Base-by-base conservation (phyloP, 2,888 invertebrate genomes). In the Scaptomyza tumidula region DNA sequence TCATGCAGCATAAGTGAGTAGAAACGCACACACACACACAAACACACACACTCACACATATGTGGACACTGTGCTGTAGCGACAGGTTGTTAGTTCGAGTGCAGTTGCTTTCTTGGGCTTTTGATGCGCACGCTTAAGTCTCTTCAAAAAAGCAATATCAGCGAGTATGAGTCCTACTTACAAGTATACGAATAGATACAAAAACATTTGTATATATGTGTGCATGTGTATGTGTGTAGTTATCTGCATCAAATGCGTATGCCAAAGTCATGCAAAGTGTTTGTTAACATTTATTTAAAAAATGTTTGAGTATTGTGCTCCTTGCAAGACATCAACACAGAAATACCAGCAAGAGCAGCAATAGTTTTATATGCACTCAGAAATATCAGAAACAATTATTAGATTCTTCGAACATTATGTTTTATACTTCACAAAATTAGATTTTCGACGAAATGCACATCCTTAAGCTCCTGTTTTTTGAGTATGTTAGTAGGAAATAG, bases 191-290 rank as follows among this genome's bases (percentile, higher is more conserved):
- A 13, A 11, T 5, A 55, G 6, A 14, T 39, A 9, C 1, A 56
- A 11, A 9, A 0, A 27, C 16, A 33, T 33, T 6, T 27, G 31
- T 27, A 5, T 33, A 31, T 24, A 3, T 13, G 37, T 9, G 10
- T 41, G 6, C 10, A 7, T 4, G 19, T 10, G 2, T n/a, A 11
- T 6, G 52, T 52, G 37, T 58, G 39, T 56, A 49, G 60, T 29
- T 75, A 78, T 73, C 62, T 66, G 62, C 69, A 63, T 55, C 64
- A 60, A 67, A 64, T 62, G 67, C 64, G 60, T 68, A 49, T 54
- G n/a, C 33, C 29, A 29, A 44, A 63, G 63, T 39, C 44, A 37
- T 80, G 73, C 69, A 72, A 79, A 80, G 64, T 77, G 79, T 80
- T 67, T 72, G 80, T 80, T 77, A 80, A 71, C 71, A 62, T 71